A percentile compares a stretch with the other conserved stretches of the same genome.
phyloP scores from a whole-genome alignment of 1,140 invertebrate species.

The Neodiprion lecontei region DNA sequence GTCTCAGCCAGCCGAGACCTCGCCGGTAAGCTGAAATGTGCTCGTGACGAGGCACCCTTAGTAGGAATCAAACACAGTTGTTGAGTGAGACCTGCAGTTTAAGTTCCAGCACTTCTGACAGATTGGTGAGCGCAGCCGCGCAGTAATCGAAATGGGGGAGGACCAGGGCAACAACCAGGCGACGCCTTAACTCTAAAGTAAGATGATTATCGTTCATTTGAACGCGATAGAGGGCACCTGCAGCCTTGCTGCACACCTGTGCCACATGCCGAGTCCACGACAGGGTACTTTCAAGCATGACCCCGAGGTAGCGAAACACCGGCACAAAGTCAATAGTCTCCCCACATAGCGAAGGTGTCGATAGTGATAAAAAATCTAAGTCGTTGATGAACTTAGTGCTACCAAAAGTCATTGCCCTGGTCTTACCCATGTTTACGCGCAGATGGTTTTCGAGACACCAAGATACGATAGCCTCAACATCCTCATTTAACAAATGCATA shows the following conservation, averaged over 20 bases:
- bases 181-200: not conserved
- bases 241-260: not conserved
- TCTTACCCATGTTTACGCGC: not conserved
- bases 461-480: not conserved
- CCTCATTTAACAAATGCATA: not conserved
- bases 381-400: not conserved
- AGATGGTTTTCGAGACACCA: not conserved
- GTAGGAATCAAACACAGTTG: conserved; percentile 5
- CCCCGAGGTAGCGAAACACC: not conserved
- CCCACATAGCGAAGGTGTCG: not conserved
- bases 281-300: not conserved
- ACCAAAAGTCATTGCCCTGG: not conserved
- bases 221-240: conserved; percentile 1
- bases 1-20: not conserved
- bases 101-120: not conserved
- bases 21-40: not conserved
- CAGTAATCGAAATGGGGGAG: not conserved
- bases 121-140: not conserved
- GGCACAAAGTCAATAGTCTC: not conserved
- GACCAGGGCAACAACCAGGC: conserved; percentile 4
- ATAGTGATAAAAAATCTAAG: not conserved
- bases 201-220: not conserved
- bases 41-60: not conserved
- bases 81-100: not conserved
- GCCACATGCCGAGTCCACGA: not conserved